Evolutionary conservation across 2,888 invertebrate species (phyloP), one percentile per base, ranked within the genome.

Genomic region (Caenorhabditis angaria): DNA sequence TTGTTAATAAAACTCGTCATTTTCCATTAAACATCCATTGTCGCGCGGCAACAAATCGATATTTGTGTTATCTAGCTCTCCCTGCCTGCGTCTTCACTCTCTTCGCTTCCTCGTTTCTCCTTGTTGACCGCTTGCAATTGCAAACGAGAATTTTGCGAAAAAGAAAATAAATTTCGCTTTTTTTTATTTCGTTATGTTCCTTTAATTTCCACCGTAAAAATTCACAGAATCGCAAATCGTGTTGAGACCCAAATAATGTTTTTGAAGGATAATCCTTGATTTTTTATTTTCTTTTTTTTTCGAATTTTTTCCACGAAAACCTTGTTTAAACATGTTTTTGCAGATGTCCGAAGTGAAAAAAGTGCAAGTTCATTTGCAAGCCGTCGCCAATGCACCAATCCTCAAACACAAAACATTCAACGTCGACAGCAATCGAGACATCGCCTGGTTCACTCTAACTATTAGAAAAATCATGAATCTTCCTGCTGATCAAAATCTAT

Each of bases 321-420:
- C 32, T 5, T 32, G 32, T 32, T 32, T 32, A 14, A 41, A 41
- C 10, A 2, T 10, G 3, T 41, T 14, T 41, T 41, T 41, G 3
- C 41, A 41, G 50, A 22, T 4, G 14, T 29, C 58, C n/a, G 61
- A 61, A 22, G 35, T 53, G 14, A 57, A 78, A 20, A 81, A 81
- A 62, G 76, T 81, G 14, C 65, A 70, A 14, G 66, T 81, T 22
- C 53, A 65, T 41, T 69, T 81, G 8, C 57, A 70, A 51, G 53
- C 73, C 18, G 80, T 81, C 29, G 78, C 73, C 48, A 78, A 81
- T 63, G 81, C 80, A 24, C 81, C 81, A 18, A 77, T 78, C 64
- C 64, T 81, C 29, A 77, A 78, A 54, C 61, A 66, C 32, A 80
- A 76, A 48, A 77, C 74, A 54, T 64, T 72, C 20, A 51, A n/a